Evolutionary conservation across 2,797 vertebrate species (phyloP).

Genomic region (Danionella dracula): DNA sequence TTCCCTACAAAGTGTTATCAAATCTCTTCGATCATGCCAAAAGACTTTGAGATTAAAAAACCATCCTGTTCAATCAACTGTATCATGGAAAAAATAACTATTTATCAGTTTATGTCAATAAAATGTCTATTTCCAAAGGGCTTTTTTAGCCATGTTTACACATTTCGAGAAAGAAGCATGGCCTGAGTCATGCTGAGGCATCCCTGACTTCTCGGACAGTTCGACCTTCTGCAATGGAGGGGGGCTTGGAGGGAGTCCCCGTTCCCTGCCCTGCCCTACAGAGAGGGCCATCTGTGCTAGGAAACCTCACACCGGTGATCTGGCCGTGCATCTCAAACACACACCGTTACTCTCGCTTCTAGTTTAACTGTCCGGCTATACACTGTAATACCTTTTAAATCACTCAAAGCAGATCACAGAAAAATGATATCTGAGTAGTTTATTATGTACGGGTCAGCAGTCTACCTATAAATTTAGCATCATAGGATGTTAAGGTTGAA

Average conservation of each 20-base stretch:
- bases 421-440: not conserved
- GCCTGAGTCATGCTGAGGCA: conserved; percentile 33
- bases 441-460: not conserved
- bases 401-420: conserved; percentile 12
- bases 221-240: conserved; percentile 70
- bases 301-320: conserved; percentile 74
- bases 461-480: conserved; percentile 4
- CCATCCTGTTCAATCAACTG: no score
- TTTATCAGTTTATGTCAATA: not conserved
- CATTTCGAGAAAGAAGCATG: conserved; percentile 10
- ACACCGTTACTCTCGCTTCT: no score
- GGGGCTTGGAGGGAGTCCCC: conserved; percentile 67
- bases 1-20: no score
- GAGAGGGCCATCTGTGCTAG: conserved; percentile 75
- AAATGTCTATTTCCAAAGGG: not conserved
- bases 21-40: no score
- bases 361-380: no score
- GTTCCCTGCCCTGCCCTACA: conserved; percentile 63
- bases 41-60: no score
- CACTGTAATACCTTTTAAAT: conserved; percentile 3
- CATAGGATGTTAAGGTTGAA: not conserved
- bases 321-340: conserved; percentile 61
- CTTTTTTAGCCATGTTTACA: conserved; percentile 17
- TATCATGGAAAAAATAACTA: no score
- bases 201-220: conserved; percentile 59